Base-by-base conservation (phyloP, 2,797 vertebrate species). In the Rhinophrynus dorsalis region DNA sequence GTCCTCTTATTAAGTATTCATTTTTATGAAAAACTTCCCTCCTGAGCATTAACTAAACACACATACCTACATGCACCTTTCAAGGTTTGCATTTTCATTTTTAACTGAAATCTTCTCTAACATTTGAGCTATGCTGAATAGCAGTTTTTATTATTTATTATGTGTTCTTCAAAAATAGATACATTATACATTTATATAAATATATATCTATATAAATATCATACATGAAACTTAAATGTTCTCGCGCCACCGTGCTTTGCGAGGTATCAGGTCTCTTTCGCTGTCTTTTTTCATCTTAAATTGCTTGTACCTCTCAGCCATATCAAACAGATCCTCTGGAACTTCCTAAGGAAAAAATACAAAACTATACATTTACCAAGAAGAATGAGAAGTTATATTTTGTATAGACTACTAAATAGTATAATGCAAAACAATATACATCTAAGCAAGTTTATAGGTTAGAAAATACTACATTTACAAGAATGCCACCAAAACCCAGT, bases 241-340 rank as follows among this genome's bases (percentile, higher is more conserved):
- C 4, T 73, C 55, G 38, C 88, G 83, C 26, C 78, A 78, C 21
- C 75, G 24, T 80, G 84, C 83, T 63, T 85, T 82, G 82, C 77
- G 79, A 37, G 82, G 64, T 61, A 33, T 74, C 45, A 76, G 6
- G 75, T 86, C 85, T 60, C 76, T 84, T 66, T 81, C 85, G 1
- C 15, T 63, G 70, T 88, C 85, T 80, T 71, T 92, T 74, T 87
- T 91, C 40, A 79, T 78, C 79, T 90, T 90, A 80, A 90, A 86
- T 56, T 92, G 90, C 52, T 93, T 92, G 5, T 93, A 98, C 72
- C 94, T 87, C 67, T 94, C 90, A 27, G 96, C 94, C 96, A 99
- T 98, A 2, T 86, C 77, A 29, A 91, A 65, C 67, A 99, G 90
- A 44, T 96, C 90, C 0, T 88, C 84, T 5, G 96, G 96, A 52